Percentiles rank a stretch among this genome's conserved stretches.
Evolutionary conservation across 2,113 vertebrate species (phyloP).

Genomic region (Copsychus sechellarum): DNA sequence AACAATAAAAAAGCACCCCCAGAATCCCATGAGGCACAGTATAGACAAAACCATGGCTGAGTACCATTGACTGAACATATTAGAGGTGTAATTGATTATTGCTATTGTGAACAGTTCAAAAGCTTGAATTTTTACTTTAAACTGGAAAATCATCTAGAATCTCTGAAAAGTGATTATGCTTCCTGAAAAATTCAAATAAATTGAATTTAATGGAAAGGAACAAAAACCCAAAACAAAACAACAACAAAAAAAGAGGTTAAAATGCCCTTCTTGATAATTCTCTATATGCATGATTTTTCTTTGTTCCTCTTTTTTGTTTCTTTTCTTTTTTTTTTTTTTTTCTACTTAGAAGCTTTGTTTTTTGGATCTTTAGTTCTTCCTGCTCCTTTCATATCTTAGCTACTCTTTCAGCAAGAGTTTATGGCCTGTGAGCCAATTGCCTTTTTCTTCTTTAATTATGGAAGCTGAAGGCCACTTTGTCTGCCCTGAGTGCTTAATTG

Average conservation of each 20-base stretch:
- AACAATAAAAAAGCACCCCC: background rate
- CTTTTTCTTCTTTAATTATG: constrained; percentile 53
- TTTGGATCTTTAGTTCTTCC: constrained; percentile 22
- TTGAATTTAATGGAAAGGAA: background rate
- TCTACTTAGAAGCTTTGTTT: background rate
- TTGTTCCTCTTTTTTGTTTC: background rate
- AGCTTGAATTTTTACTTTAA: background rate
- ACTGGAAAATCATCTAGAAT: background rate
- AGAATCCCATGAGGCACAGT: background rate
- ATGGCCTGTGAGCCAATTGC: constrained; percentile 27
- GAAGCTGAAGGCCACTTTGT: constrained; percentile 45
- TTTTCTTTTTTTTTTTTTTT: background rate
- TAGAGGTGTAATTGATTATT: background rate
- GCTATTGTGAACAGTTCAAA: background rate
- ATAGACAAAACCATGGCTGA: background rate
- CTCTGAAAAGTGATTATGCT: background rate
- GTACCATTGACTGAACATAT: background rate
- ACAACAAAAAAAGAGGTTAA: background rate
- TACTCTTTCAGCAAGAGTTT: constrained; percentile 46
- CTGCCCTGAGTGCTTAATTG: constrained; percentile 25
- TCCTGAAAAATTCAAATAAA: background rate
- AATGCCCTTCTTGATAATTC: background rate
- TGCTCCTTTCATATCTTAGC: constrained; percentile 16
- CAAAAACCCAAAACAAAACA: background rate
- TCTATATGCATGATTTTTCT: background rate